Evolutionary conservation across 1,140 invertebrate species (phyloP).

Genomic region (Daktulosphaira vitifoliae): DNA sequence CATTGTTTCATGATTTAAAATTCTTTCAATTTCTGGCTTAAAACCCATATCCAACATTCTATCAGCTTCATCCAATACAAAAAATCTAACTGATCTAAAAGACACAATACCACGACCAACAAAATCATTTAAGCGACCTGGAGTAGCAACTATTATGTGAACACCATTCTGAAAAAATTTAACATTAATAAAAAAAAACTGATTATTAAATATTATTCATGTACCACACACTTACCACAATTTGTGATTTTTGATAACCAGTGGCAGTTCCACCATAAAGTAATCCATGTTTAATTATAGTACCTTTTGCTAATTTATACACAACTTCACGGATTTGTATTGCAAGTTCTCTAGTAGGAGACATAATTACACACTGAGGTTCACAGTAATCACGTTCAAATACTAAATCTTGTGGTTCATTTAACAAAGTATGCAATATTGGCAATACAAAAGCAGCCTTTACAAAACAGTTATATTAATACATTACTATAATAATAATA

Average conservation of each 20-base stretch:
- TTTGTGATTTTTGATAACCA: background rate
- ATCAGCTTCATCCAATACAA: slow-evolving; percentile 91
- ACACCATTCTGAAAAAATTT: slow-evolving; percentile 49
- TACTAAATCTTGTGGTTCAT: slow-evolving; percentile 8
- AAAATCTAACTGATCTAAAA: slow-evolving; percentile 75
- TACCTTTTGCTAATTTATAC: slow-evolving; percentile 68
- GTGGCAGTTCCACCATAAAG: slow-evolving; percentile 77
- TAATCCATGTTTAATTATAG: slow-evolving; percentile 62
- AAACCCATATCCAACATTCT: slow-evolving; percentile 96
- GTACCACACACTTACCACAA: slow-evolving; percentile 1
- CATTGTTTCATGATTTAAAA: slow-evolving; percentile 55
- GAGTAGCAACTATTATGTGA: slow-evolving; percentile 88
- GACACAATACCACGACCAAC: slow-evolving; percentile 81
- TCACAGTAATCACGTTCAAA: slow-evolving; percentile 16
- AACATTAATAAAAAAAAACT: background rate
- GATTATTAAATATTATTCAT: background rate
- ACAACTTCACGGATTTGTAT: slow-evolving; percentile 81
- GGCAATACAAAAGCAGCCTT: slow-evolving; percentile 84
- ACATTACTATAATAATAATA: too few relatives aligned
- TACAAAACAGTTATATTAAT: too few relatives aligned
- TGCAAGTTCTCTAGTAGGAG: slow-evolving; percentile 85
- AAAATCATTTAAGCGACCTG: slow-evolving; percentile 92
- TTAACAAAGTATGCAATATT: slow-evolving; percentile 59
- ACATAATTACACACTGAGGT: slow-evolving; percentile 36
- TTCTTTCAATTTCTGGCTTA: slow-evolving; percentile 89